Conservation (phyloP, 2,797 vertebrate genomes). For the Podarcis siculus region DNA sequence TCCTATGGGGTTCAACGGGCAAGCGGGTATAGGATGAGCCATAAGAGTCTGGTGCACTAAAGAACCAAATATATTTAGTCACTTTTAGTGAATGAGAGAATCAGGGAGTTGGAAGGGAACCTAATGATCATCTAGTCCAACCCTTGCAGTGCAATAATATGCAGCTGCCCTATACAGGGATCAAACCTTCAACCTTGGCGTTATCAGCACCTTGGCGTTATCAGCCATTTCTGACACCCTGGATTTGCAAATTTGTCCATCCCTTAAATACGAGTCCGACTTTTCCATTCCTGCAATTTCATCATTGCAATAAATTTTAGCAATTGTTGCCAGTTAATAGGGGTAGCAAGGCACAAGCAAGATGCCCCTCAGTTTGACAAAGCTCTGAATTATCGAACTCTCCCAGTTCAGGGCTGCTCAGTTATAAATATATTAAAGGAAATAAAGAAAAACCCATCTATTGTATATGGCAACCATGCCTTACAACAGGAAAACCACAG, state of each 20-base stretch:
- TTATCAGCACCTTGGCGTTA: no score
- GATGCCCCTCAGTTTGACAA: background rate
- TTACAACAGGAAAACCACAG: background rate
- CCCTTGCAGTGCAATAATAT: no score
- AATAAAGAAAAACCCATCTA: background rate
- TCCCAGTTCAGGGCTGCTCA: background rate
- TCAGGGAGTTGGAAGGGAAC: no score
- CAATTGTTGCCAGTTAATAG: background rate
- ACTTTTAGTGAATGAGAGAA: background rate
- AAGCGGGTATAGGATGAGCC: no score
- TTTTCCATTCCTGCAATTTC: background rate
- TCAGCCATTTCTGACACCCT: background rate
- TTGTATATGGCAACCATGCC: background rate
- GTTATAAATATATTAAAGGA: no score
- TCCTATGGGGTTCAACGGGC: no score
- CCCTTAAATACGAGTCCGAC: background rate
- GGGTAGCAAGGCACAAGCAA: background rate
- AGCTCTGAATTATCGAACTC: background rate
- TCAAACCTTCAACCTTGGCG: no score
- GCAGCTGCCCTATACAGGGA: no score
- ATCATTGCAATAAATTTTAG: background rate
- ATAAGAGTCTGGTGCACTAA: background rate
- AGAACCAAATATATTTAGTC: background rate
- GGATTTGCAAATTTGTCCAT: background rate
- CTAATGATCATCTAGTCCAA: no score